Percentiles rank a stretch among this genome's conserved stretches.
Conservation (phyloP, 1,140 invertebrate species). For the Dolichoris vasculosae region DNA sequence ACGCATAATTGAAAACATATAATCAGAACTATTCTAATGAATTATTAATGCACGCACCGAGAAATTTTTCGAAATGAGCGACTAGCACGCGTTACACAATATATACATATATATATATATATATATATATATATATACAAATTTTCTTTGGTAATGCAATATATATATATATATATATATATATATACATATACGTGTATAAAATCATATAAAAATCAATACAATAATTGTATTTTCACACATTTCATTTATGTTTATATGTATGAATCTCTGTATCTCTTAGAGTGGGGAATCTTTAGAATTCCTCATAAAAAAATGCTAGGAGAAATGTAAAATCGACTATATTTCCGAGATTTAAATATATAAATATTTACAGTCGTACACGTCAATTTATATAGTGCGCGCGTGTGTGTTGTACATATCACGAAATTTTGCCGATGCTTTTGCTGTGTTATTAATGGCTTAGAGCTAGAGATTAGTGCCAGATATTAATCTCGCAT, state of each 20-base stretch:
- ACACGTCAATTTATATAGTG: constrained; percentile 45
- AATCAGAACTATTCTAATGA: not conserved
- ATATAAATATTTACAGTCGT: constrained; percentile 19
- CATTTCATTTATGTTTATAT: constrained; percentile 22
- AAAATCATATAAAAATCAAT: constrained; percentile 5
- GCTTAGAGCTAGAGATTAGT: constrained; percentile 59
- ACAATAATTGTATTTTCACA: constrained; percentile 12
- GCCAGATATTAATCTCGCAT: constrained; percentile 56
- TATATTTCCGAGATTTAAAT: not conserved
- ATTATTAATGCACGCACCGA: not conserved
- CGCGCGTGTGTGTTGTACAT: constrained; percentile 63
- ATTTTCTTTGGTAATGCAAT: not conserved
- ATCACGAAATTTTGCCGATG: constrained; percentile 59
- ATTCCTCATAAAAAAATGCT: not conserved
- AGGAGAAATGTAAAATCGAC: not conserved
- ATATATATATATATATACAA: not conserved
- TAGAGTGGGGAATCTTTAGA: not conserved
- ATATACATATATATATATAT: not conserved
- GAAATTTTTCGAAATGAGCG: not conserved
- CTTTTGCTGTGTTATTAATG: constrained; percentile 60
- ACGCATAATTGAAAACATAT: constrained; percentile 14
- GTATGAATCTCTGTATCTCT: constrained; percentile 1
- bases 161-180: constrained; percentile 3
- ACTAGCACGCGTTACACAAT: constrained; percentile 19
- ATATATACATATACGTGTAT: not conserved